These are phyloP conservation scores for Donacobius atricapilla DNA, from an alignment of 2,113 vertebrate genomes.

Conservation along the genomic window DNA sequence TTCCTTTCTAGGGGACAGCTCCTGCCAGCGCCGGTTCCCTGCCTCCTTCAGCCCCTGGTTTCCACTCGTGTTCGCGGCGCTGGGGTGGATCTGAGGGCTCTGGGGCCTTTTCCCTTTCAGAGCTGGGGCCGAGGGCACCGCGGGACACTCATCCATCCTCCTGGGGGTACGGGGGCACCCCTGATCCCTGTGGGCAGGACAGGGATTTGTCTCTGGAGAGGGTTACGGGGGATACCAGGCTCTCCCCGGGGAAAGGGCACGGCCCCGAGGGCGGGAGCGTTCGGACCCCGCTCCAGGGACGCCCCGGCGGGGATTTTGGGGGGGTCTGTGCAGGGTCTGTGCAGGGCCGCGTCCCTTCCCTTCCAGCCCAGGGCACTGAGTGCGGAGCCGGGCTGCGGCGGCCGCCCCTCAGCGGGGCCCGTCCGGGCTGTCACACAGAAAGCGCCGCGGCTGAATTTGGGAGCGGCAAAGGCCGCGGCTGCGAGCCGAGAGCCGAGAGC, in stretches of 20 bases:
- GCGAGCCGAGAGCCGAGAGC: too few species aligned
- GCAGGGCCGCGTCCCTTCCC: not conserved
- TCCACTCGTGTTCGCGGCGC: not conserved
- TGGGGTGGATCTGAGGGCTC: not conserved
- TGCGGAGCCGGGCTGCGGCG: not conserved
- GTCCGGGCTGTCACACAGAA: not conserved
- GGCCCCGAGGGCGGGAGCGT: not conserved
- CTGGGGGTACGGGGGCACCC: not conserved
- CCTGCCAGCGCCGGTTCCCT: not conserved
- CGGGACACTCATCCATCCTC: fast-evolving
- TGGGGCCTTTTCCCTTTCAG: not conserved
- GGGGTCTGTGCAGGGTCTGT: not conserved
- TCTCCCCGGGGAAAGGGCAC: not conserved
- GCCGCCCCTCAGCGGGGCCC: not conserved
- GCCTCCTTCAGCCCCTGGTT: not conserved
- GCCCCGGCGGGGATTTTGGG: not conserved
- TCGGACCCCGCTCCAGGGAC: not conserved
- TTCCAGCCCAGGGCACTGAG: not conserved
- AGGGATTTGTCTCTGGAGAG: not conserved
- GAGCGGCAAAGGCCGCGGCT: fast-evolving
- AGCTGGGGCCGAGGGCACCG: not conserved
- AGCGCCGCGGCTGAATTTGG: not conserved
- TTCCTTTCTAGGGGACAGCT: not conserved
- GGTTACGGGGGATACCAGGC: fast-evolving
- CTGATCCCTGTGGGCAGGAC: not conserved